Percentiles rank a stretch among this genome's conserved stretches.
These are phyloP conservation scores for Trisateles emortualis DNA, from an alignment of 2,888 invertebrate genomes.

Conservation along the genomic window DNA sequence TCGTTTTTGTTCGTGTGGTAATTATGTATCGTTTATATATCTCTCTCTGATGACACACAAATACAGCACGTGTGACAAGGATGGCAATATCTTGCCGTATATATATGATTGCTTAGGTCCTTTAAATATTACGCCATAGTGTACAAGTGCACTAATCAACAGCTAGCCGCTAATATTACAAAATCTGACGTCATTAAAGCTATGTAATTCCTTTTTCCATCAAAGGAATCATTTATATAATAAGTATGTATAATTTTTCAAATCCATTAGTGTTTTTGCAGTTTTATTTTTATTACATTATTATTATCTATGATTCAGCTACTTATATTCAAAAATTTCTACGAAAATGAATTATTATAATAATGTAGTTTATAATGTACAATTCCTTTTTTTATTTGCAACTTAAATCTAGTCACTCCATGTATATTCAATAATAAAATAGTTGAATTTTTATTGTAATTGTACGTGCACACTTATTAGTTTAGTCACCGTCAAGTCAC, in stretches of 20 bases:
- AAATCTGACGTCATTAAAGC: slow-evolving; percentile 60
- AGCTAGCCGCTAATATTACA: slow-evolving; percentile 43
- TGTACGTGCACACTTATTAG: no score
- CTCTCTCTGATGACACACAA: no score
- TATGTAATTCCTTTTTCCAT: slow-evolving; percentile 64
- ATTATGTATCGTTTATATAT: neutral
- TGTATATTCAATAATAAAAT: slow-evolving; percentile 10
- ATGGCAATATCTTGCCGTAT: neutral
- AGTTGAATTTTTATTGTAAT: no score
- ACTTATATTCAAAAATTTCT: slow-evolving; percentile 60
- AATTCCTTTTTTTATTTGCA: slow-evolving; percentile 63
- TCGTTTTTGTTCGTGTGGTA: no score
- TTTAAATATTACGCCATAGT: slow-evolving; percentile 30
- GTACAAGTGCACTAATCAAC: slow-evolving; percentile 19
- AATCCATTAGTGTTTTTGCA: slow-evolving; percentile 85
- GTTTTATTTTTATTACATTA: slow-evolving; percentile 63
- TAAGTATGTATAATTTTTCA: slow-evolving; percentile 70
- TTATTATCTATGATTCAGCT: slow-evolving; percentile 61
- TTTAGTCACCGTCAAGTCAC: no score
- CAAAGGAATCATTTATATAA: slow-evolving; percentile 59
- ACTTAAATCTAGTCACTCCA: slow-evolving; percentile 51
- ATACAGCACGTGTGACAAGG: no score
- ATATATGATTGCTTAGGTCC: neutral
- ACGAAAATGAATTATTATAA: slow-evolving; percentile 55
- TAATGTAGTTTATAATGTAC: slow-evolving; percentile 58